Evolutionary conservation across 2,113 vertebrate genomes (phyloP), one percentile per base, ranked within the genome.

Genomic region (Entosphenus tridentatus): DNA sequence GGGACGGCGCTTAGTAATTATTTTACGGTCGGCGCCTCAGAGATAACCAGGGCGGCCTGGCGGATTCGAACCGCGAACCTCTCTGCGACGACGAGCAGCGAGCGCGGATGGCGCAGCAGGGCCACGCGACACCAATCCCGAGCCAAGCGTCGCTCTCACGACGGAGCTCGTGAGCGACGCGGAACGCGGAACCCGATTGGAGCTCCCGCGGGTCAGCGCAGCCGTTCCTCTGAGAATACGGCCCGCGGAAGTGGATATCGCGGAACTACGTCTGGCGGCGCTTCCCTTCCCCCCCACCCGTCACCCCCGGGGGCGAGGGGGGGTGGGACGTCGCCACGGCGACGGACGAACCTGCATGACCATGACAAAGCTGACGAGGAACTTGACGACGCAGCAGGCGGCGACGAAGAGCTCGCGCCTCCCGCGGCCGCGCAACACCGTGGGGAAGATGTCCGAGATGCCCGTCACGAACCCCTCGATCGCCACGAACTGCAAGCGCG

Each of bases 391-490:
- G 10, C 62, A 65, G 18, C 62, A 65, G 62, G 18, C 62, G 18
- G 62, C 62, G n/a, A 65, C n/a, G 62, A 65, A 65, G 62, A 65
- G n/a, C 3, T 65, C 62, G n/a, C 62, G 62, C 62, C 10, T 8
- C 62, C 62, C 62, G n/a, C 18, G n/a, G n/a, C 62, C 62, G 10
- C 62, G 62, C n/a, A 65, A 10, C n/a, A 65, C n/a, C 62, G n/a
- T 18, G n/a, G 62, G 62, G 62, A 65, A 65, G 8, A 65, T 18
- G 62, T 65, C 62, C 8, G 62, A 16, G 62, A 65, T 18, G 18
- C n/a, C 62, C 10, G 62, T 65, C 8, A 65, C 18, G 62, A 65
- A 65, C 8, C n/a, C 62, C 62, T 65, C 62, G 18, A 65, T 18
- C 8, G n/a, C 62, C 8, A 65, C 62, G 10, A 65, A 65, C 62